A percentile compares a stretch with the other conserved stretches of the same genome.
These are phyloP conservation scores for Pipistrellus nathusii DNA, from an alignment of 2,797 vertebrate species.

Conservation along the genomic window DNA sequence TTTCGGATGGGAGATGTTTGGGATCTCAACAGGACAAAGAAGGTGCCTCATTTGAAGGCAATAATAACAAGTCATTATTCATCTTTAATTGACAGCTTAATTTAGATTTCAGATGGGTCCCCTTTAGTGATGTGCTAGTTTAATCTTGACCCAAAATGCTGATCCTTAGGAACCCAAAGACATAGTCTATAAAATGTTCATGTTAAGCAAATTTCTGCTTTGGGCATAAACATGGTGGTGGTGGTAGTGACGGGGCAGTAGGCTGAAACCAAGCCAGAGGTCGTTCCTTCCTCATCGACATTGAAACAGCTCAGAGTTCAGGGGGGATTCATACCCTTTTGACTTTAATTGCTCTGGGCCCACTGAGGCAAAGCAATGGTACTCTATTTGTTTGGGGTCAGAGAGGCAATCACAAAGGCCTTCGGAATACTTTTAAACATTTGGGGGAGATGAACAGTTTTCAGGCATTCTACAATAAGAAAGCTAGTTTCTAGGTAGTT, in stretches of 20 bases:
- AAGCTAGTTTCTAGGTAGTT: slow-evolving; percentile 81
- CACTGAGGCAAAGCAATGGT: slow-evolving; percentile 71
- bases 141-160: slow-evolving; percentile 50
- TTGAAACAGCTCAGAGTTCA: slow-evolving; percentile 69
- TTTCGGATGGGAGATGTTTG: slow-evolving; percentile 71
- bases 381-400: slow-evolving; percentile 83
- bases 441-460: slow-evolving; percentile 81
- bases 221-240: neutral
- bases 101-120: slow-evolving; percentile 60
- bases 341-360: slow-evolving; percentile 81
- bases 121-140: slow-evolving; percentile 62
- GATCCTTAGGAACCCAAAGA: slow-evolving; percentile 29
- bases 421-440: slow-evolving; percentile 84
- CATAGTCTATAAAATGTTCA: slow-evolving; percentile 34
- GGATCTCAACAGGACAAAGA: slow-evolving; percentile 55
- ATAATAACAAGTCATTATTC: slow-evolving; percentile 69
- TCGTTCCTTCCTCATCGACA: slow-evolving; percentile 65
- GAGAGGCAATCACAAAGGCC: slow-evolving; percentile 78
- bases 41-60: slow-evolving; percentile 66
- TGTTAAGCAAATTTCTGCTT: neutral
- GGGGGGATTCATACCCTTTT: slow-evolving; percentile 68
- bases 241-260: neutral
- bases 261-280: slow-evolving; percentile 21
- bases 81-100: slow-evolving; percentile 75
- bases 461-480: slow-evolving; percentile 81